Conservation (phyloP, 2,888 invertebrate species). For the Hypena proboscidalis region DNA sequence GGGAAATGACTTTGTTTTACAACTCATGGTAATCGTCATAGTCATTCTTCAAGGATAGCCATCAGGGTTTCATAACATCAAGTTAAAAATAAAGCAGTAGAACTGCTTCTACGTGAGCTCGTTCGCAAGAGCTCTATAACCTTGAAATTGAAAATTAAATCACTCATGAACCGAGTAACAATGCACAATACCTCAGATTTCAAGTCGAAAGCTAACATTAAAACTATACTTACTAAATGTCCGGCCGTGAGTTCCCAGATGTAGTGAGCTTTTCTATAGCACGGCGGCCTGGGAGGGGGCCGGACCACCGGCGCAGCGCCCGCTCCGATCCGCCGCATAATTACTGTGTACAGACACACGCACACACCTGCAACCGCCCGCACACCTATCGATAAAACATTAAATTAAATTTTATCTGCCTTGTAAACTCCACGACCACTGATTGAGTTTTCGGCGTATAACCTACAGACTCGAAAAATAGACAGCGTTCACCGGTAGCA, state of each 20-base stretch:
- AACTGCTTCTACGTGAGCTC: too few species aligned
- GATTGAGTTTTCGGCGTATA: constrained; percentile 72
- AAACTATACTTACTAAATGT: constrained; percentile 60
- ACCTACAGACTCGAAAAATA: constrained; percentile 45
- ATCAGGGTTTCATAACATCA: too few species aligned
- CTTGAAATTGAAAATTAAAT: too few species aligned
- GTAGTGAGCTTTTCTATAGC: constrained; percentile 62
- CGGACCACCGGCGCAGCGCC: constrained; percentile 82
- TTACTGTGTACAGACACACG: constrained; percentile 77
- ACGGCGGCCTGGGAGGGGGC: constrained; percentile 48
- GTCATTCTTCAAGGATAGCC: too few species aligned
- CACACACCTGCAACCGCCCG: constrained; percentile 63
- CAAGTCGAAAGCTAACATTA: constrained; percentile 52
- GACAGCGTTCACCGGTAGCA: constrained; percentile 63
- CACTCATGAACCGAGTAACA: constrained; percentile 47
- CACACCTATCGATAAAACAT: constrained; percentile 73
- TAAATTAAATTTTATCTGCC: constrained; percentile 81
- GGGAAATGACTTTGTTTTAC: too few species aligned
- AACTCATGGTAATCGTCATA: too few species aligned
- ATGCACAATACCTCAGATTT: constrained; percentile 57
- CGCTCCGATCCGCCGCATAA: constrained; percentile 80
- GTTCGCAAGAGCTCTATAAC: too few species aligned
- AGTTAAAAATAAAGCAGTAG: too few species aligned
- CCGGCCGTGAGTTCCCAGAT: constrained; percentile 74
- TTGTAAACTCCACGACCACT: constrained; percentile 79